phyloP scores from a whole-genome alignment of 1,140 invertebrate species.

The Heterodera carotae region DNA sequence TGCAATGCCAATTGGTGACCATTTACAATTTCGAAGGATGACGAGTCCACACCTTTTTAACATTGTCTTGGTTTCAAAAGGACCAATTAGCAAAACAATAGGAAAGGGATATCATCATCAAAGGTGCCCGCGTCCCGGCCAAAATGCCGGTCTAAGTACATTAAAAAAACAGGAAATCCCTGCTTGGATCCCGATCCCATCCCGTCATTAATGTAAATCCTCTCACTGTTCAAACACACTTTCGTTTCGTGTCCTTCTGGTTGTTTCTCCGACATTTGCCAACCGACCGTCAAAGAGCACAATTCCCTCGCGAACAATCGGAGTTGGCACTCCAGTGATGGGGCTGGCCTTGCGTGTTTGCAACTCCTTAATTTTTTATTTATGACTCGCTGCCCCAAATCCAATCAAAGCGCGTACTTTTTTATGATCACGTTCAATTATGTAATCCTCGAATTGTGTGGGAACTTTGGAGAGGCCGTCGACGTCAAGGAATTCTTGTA shows the following conservation, averaged over 20 bases:
- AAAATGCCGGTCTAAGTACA: too few relatives aligned
- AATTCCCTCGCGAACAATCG: conserved; percentile 9
- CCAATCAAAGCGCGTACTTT: conserved; percentile 15
- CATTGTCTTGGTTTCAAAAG: too few relatives aligned
- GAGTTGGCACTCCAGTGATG: background rate
- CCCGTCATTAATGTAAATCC: too few relatives aligned
- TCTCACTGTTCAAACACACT: background rate
- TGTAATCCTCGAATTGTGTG: conserved; percentile 43
- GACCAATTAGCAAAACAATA: too few relatives aligned
- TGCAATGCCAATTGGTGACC: background rate
- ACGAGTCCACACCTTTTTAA: conserved; percentile 51
- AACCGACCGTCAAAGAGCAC: background rate
- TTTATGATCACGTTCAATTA: conserved; percentile 41
- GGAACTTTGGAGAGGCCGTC: conserved; percentile 47
- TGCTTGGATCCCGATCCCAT: too few relatives aligned
- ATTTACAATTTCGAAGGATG: conserved; percentile 41
- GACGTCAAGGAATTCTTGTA: conserved; percentile 34
- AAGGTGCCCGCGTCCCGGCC: too few relatives aligned
- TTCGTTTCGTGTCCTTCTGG: conserved; percentile 6
- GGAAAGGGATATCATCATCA: too few relatives aligned
- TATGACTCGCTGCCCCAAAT: background rate
- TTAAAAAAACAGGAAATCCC: too few relatives aligned
- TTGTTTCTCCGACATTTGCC: conserved; percentile 14
- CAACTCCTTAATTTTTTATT: conserved; percentile 8
- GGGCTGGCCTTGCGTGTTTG: conserved; percentile 28